phyloP scores from a whole-genome alignment of 2,797 vertebrate genomes.

The Melanotaenia pygmaea region DNA sequence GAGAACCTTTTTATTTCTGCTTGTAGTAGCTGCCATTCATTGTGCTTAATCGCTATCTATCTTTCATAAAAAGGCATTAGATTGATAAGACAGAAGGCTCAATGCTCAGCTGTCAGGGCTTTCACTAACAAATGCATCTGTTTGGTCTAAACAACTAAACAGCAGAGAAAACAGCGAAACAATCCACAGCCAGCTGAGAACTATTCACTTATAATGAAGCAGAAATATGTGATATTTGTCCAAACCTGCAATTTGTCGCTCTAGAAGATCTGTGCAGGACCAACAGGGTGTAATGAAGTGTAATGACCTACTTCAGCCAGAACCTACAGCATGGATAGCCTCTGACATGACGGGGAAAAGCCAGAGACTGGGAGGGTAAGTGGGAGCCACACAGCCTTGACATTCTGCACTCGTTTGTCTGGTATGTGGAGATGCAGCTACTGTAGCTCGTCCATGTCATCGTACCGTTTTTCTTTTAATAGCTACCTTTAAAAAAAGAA shows the following conservation, averaged over 20 bases:
- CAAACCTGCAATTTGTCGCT: slow-evolving; percentile 37
- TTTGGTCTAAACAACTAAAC: neutral
- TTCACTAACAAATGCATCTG: neutral
- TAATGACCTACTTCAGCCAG: slow-evolving; percentile 64
- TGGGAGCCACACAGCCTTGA: slow-evolving; percentile 20
- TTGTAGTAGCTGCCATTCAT: no score
- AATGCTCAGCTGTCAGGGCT: no score
- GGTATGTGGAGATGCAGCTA: slow-evolving; percentile 14
- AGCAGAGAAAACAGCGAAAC: neutral
- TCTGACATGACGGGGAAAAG: slow-evolving; percentile 3
- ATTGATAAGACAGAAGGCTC: no score
- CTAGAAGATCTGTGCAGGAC: slow-evolving; percentile 27
- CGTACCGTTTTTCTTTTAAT: neutral
- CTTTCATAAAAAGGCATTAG: no score
- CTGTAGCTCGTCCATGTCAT: neutral
- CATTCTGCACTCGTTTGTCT: neutral
- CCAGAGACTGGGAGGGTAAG: slow-evolving; percentile 1
- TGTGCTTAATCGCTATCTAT: no score
- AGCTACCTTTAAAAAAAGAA: neutral
- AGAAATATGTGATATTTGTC: slow-evolving; percentile 19
- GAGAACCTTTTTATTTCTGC: no score
- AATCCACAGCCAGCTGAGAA: neutral
- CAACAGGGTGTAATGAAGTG: slow-evolving; percentile 44
- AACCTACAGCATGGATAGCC: slow-evolving; percentile 34
- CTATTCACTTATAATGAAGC: neutral